Conservation (phyloP, 2,888 invertebrate species). For the Lasioglossum oenotherae region DNA sequence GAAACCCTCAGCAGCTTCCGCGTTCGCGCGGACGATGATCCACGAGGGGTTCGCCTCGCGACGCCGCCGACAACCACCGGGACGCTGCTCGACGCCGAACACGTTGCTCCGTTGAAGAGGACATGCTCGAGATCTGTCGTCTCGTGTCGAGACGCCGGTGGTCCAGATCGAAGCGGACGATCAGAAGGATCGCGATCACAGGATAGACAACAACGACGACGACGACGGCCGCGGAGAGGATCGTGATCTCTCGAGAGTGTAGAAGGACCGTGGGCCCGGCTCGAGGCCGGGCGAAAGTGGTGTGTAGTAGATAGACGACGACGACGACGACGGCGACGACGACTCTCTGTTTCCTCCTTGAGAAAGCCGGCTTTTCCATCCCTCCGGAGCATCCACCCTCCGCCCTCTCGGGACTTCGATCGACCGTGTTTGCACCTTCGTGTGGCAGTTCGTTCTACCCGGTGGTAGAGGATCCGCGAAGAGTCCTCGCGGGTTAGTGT, state of each 20-base stretch:
- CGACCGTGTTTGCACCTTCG: conserved; percentile 3
- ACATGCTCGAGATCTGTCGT: conserved; percentile 9
- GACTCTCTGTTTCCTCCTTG: neutral
- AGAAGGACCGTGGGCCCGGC: neutral
- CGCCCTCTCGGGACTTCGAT: neutral
- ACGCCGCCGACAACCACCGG: conserved; percentile 30
- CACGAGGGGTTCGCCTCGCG: conserved; percentile 24
- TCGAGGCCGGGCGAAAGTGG: neutral
- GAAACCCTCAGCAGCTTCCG: neutral
- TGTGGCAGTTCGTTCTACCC: neutral
- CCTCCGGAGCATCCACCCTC: neutral
- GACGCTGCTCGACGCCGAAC: conserved; percentile 9
- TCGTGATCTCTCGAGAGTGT: neutral
- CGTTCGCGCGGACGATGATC: conserved; percentile 47
- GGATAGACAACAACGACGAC: neutral
- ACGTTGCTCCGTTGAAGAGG: conserved; percentile 6
- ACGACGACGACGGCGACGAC: neutral
- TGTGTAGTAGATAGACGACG: neutral
- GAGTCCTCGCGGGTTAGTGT: neutral
- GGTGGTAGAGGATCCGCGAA: neutral
- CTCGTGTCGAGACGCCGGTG: neutral
- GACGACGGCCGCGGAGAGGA: neutral
- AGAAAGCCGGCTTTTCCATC: conserved; percentile 12
- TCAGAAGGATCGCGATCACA: conserved; percentile 4
- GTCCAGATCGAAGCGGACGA: neutral